phyloP scores from a whole-genome alignment of 2,888 invertebrate genomes.

The Thecophora atra region DNA sequence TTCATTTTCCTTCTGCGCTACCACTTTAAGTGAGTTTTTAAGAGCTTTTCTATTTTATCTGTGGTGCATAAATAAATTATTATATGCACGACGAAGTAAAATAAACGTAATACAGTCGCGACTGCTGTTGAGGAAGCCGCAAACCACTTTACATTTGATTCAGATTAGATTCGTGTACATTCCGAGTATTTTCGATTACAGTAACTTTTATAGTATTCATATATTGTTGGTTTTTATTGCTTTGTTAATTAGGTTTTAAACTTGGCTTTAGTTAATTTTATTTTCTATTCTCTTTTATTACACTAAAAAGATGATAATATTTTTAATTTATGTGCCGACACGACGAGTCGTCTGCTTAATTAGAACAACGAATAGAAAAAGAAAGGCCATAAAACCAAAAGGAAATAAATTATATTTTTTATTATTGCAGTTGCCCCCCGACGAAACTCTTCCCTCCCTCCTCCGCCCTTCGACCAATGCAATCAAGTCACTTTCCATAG shows the following conservation, averaged over 20 bases:
- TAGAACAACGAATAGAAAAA: too few species aligned
- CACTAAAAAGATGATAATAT: neutral
- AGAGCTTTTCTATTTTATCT: too few species aligned
- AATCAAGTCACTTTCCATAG: neutral
- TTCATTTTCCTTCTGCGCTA: neutral
- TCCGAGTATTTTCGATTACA: too few species aligned
- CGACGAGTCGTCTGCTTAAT: neutral
- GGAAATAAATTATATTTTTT: constrained; percentile 1
- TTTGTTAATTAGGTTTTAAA: constrained; percentile 2
- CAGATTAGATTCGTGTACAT: neutral
- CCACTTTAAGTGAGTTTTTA: neutral
- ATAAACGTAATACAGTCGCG: neutral
- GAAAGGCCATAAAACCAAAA: neutral
- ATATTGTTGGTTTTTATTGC: neutral
- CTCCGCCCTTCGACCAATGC: too few species aligned
- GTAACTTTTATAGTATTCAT: too few species aligned
- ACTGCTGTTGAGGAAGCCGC: neutral
- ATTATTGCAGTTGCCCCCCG: neutral
- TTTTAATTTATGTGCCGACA: neutral
- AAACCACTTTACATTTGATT: neutral
- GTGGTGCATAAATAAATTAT: neutral
- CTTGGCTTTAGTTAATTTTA: neutral
- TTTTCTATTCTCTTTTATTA: too few species aligned
- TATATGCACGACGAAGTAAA: neutral
- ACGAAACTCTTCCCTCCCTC: too few species aligned